Base-by-base conservation (phyloP, 2,888 invertebrate genomes). In the Acleris sparsana region DNA sequence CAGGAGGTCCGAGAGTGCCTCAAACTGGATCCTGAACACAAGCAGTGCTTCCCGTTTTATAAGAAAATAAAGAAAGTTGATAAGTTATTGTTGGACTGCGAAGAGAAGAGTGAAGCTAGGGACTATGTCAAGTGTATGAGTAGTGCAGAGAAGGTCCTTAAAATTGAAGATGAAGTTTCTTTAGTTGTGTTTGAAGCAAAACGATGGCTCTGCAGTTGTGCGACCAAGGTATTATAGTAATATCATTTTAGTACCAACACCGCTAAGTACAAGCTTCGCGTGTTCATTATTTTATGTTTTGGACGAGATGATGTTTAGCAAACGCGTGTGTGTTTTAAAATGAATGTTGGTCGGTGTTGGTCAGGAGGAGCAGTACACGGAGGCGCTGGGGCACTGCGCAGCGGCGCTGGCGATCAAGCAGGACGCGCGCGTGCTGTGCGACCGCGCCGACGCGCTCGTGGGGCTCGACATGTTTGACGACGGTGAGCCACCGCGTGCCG, bases 1-100 rank as follows among this genome's bases (percentile, higher is more conserved):
- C 78, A 93, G 88, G 98, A 99, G 88, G 96, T 99, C 71, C 95
- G 99, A 20, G 99, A 99, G 86, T 99, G 99, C 85, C 93, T 99
- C 18, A 98, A 97, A 84, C 92, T 99, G 51, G 99, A 99, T 87
- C 99, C 99, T 0, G 99, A 99, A 77, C 99, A 99, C 90, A 98
- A 98, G 89, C 94, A 96, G 76, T 99, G 99, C 87, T 98, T 98
- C 88, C 95, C 97, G 20, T 96, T 98, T 80, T 99, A 99, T 93
- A 99, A 99, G 86, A 97, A 97, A 84, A 93, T 99, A 43, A 98
- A 98, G 84, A 98, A 99, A 84, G 94, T 99, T 16, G 97, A 97
- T 72, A 98, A 98, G 82, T 91, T 95, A 66, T 83, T 97, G 63
- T 84, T 89, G 25, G 94, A 95, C 25, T 95, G 96, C 11, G 95